Evolutionary conservation across 2,888 invertebrate genomes (phyloP), one percentile per base, ranked within the genome.

Genomic region (Ichneumon xanthorius): DNA sequence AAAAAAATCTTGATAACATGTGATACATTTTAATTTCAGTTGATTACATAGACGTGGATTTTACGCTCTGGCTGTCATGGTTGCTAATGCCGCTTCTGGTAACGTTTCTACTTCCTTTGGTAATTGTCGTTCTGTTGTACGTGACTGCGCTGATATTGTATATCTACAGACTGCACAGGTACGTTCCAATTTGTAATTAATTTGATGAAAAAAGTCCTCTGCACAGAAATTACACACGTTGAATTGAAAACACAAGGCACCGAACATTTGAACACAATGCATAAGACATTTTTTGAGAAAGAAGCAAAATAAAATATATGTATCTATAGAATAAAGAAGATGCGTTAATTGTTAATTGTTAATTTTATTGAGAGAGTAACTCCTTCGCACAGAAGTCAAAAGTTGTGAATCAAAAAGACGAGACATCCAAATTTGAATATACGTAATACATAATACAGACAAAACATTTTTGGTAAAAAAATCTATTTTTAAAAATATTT

Each of bases 121-220:
- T 98, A 85, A 97, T 98, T 92, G 96, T 96, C 68, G 90, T 97
- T n/a, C 95, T 98, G 80, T 95, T 98, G 85, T 98, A 98, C 94
- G 94, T 96, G 88, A 97, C 97, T 91, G 97, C 96, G 86, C 95
- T 98, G 91, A 97, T 98, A 92, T 95, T 98, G 88, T 98, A 98
- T 93, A 96, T 99, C 88, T 98, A 98, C 94, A 97, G 97, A 94
- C 95, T 97, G 85, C 97, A 99, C 94, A 97, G 97, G 97, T 96
- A 95, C 89, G 95, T 91, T 68, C 0, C 88, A 94, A 76, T 76
- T 22, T 3, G 7, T 55, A 22, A 55, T n/a, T 1, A 53, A n/a
- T 53, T 53, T 5, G 6, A 53, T 0, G 33, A 9, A 37, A 37
- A 37, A 37, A 37, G 1, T 9, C 9, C 37, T 37, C 9, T 9